Base-by-base conservation (phyloP, 2,797 vertebrate genomes). In the Odontamblyopus lacepedii region DNA sequence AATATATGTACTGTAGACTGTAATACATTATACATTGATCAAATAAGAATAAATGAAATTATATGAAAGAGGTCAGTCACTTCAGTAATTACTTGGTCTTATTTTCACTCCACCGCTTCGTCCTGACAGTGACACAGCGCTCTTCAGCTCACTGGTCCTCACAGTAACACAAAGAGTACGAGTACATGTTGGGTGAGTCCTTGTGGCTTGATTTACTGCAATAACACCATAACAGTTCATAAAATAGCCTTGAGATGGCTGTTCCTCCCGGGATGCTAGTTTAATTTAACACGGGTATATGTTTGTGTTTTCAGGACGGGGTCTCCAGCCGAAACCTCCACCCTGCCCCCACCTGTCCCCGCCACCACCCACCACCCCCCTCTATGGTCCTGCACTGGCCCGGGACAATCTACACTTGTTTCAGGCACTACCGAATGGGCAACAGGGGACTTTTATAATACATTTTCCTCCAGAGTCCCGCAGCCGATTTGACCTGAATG, bases 361-460 rank as follows among this genome's bases (percentile, higher is more conserved):
- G 2, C 11, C 41, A 11, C 38, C 38, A 9, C 0, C 2, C 38
- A 35, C 89, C 85, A 80, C 87, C 79, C 82, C 85, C 77, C 83
- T 61, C 73, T 23, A 75, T 80, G 81, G 78, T 56, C 75, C 69
- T 76, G 69, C 76, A 82, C 79, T 48, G 83, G 73, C 77, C 78
- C 78, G 59, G 72, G 83, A 77, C 87, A 90, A 89, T 92, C 86
- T 87, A 77, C 84, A 81, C 79, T 84, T 82, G 78, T 87, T 87
- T 87, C 78, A 84, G 76, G 74, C 18, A 11, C 38, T 67, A 66
- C 26, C 69, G 78, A 78, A 80, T 75, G 69, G 78, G 80, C 44
- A 83, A 75, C 30, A 18, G 81, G 72, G 69, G 74, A 76, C 79
- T 74, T 82, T 60, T 78, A 82, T 63, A 29, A 65, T 59, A 72